Base-by-base conservation (phyloP, 2,797 vertebrate species). In the Sebastolobus altivelis region DNA sequence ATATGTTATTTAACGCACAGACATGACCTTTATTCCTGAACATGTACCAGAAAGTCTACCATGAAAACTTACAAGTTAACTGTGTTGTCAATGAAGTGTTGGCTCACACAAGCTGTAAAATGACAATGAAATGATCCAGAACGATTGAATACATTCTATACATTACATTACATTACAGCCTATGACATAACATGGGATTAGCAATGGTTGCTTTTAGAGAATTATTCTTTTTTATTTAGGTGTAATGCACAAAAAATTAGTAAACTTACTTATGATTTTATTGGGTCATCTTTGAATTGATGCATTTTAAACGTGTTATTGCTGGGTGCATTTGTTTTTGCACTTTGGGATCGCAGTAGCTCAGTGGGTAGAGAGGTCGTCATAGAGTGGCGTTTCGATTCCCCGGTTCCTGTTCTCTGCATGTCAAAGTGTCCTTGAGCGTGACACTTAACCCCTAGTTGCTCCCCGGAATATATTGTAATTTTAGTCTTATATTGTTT, bases 71-170 rank as follows among this genome's bases (percentile, higher is more conserved):
- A 33, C 37, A 66, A 10, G 29, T 59, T 62, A 25, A 52, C 16
- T 22, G 31, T 6, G 10, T 37, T 71, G 38, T 65, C 22, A 46
- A 13, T 65, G n/a, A 65, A 2, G 49, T 68, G 11, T 54, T 66
- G 75, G 11, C 35, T 33, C 59, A 72, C n/a, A 60, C 29, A 75
- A 55, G 9, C 29, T 66, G 40, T 38, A 16, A 72, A 63, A 37
- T 66, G 13, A 40, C 22, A 27, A 65, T 33, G 9, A 76, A 68
- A 65, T 27, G 10, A 63, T 77, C n/a, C 55, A 62, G 37, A n/a
- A 29, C 20, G 1, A n/a, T 9, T 8, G n/a, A 38, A 69, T 29
- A 54, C 18, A 52, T 29, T 55, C 12, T 27, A 65, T 25, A 68
- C 29, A 43, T 65, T 33, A n/a, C 2, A 33, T 40, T 8, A 65